These are phyloP conservation scores for Merops nubicus DNA, from an alignment of 2,113 vertebrate genomes.

Conservation along the genomic window DNA sequence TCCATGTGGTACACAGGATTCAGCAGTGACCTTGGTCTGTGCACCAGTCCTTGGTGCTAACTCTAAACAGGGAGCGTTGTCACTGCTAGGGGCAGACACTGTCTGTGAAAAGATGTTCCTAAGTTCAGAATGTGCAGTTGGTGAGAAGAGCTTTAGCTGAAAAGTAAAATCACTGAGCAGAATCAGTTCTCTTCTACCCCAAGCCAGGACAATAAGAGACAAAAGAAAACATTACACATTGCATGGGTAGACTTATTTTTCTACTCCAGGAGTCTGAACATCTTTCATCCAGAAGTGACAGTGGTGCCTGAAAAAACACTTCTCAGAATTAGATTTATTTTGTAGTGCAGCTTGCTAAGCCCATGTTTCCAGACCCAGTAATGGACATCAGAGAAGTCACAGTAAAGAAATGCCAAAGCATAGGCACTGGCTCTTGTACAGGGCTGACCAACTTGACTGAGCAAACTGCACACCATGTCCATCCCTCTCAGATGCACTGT, in stretches of 20 bases:
- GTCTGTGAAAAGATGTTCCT: too few species aligned
- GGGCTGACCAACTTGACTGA: background rate
- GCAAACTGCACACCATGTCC: background rate
- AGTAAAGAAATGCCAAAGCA: background rate
- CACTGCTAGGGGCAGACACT: too few species aligned
- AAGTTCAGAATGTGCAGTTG: too few species aligned
- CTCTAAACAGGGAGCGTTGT: too few species aligned
- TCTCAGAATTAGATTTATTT: slow-evolving; percentile 24
- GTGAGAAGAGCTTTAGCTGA: too few species aligned
- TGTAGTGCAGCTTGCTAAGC: background rate
- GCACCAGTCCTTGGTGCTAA: too few species aligned
- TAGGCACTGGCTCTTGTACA: background rate
- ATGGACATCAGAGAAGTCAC: background rate
- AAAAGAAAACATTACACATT: slow-evolving; percentile 1
- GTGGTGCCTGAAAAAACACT: background rate
- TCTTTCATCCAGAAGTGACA: slow-evolving; percentile 19
- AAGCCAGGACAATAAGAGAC: too few species aligned
- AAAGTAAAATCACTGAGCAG: too few species aligned
- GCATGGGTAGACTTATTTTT: background rate
- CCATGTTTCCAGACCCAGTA: background rate
- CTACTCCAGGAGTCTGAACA: background rate
- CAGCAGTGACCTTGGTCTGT: too few species aligned
- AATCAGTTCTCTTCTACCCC: too few species aligned
- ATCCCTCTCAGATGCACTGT: background rate
- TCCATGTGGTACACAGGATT: too few species aligned